These are phyloP conservation scores for Drosophila affinis DNA, from an alignment of 2,888 invertebrate species.

Conservation along the genomic window DNA sequence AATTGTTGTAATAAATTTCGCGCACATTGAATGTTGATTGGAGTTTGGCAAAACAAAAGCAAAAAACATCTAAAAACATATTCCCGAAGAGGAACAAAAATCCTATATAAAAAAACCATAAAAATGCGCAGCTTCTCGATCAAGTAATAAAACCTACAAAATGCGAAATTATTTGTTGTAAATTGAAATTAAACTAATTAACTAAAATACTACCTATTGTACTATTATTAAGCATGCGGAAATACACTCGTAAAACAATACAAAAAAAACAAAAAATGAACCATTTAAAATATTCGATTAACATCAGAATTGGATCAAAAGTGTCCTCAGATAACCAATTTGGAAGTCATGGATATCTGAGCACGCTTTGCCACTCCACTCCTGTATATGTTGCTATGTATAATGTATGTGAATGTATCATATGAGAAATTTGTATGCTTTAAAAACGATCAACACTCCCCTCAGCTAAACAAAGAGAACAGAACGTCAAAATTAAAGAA, in stretches of 20 bases:
- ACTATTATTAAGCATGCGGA: conserved; percentile 39
- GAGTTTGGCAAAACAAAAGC: conserved; percentile 34
- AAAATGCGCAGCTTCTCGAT: conserved; percentile 43
- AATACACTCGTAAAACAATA: conserved; percentile 21
- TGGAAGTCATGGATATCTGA: conserved; percentile 17
- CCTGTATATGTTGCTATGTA: conserved; percentile 49
- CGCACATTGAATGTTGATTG: conserved; percentile 51
- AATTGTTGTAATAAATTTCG: conserved; percentile 69
- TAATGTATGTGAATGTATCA: conserved; percentile 58
- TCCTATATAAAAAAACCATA: conserved; percentile 10
- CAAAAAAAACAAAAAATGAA: conserved; percentile 10
- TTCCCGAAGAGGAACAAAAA: background rate
- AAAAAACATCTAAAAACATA: conserved; percentile 2
- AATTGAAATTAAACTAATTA: conserved; percentile 57
- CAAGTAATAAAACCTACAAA: conserved; percentile 30
- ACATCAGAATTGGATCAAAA: conserved; percentile 19
- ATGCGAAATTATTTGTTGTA: conserved; percentile 69
- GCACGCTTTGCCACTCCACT: conserved; percentile 24
- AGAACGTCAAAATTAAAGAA: conserved; percentile 51
- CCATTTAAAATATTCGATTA: conserved; percentile 23
- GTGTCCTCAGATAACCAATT: conserved; percentile 17
- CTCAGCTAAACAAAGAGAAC: conserved; percentile 45
- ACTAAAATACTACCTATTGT: conserved; percentile 30
- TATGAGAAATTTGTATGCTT: conserved; percentile 65
- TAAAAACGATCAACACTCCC: conserved; percentile 46